A percentile compares a stretch with the other conserved stretches of the same genome.
Evolutionary conservation across 2,888 invertebrate genomes (phyloP).

Genomic region (Amiota mariae): DNA sequence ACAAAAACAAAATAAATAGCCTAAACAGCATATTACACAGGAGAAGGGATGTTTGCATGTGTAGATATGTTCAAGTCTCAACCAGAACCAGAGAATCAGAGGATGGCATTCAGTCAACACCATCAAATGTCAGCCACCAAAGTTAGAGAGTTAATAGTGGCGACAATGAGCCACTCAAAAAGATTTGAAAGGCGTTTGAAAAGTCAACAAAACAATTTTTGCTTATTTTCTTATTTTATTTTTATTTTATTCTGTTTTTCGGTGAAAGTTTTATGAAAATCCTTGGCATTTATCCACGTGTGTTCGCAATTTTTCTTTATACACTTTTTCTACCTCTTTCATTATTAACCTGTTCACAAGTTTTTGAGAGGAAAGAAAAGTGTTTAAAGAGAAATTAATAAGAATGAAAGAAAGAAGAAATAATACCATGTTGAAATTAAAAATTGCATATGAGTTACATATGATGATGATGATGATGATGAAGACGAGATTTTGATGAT

Average conservation of each 20-base stretch:
- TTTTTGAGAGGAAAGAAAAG: neutral
- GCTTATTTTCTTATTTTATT: neutral
- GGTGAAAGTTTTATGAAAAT: slow-evolving; percentile 24
- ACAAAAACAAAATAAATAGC: slow-evolving; percentile 20
- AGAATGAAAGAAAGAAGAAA: neutral
- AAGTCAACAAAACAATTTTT: slow-evolving; percentile 18
- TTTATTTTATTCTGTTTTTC: neutral
- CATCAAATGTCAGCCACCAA: neutral
- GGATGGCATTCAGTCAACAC: no score
- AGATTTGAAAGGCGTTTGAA: slow-evolving; percentile 22
- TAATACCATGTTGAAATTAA: neutral
- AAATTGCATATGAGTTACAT: no score
- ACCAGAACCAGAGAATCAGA: no score
- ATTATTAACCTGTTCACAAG: neutral
- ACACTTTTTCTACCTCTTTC: neutral
- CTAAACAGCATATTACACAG: no score
- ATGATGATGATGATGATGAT: neutral
- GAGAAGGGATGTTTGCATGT: no score
- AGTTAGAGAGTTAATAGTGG: slow-evolving; percentile 27
- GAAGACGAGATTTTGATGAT: neutral
- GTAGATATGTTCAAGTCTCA: no score
- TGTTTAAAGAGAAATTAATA: neutral
- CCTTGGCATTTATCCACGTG: slow-evolving; percentile 1
- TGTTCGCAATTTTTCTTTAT: slow-evolving; percentile 1
- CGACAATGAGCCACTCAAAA: neutral